phyloP scores from a whole-genome alignment of 2,113 vertebrate genomes.

The Syngnathoides biaculeatus region DNA sequence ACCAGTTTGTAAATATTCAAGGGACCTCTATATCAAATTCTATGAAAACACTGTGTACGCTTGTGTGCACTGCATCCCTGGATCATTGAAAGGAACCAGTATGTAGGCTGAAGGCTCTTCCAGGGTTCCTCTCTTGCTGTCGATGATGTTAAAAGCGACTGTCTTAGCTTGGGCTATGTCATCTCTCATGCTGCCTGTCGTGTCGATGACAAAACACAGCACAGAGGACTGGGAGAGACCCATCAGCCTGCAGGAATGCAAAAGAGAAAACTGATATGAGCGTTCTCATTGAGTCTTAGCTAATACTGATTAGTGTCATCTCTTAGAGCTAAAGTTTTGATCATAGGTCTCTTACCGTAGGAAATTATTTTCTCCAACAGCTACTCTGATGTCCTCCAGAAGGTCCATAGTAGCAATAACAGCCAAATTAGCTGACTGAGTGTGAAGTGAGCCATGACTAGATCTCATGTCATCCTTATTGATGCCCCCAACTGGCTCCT shows the following conservation, averaged over 20 bases:
- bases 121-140: slow-evolving; percentile 45
- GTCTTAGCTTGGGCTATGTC: slow-evolving; percentile 53
- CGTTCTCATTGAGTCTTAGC: background rate
- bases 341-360: slow-evolving; percentile 34
- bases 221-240: slow-evolving; percentile 51
- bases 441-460: slow-evolving; percentile 53
- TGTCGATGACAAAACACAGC: slow-evolving; percentile 70
- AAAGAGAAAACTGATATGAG: background rate
- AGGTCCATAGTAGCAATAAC: slow-evolving; percentile 57
- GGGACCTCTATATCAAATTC: too few species aligned
- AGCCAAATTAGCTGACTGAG: slow-evolving; percentile 49
- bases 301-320: background rate
- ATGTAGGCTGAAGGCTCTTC: slow-evolving; percentile 64
- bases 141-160: slow-evolving; percentile 55
- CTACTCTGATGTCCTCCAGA: slow-evolving; percentile 59
- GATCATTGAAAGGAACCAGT: slow-evolving; percentile 69
- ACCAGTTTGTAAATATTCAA: too few species aligned
- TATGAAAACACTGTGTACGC: background rate
- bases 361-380: slow-evolving; percentile 53
- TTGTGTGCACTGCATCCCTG: slow-evolving; percentile 29
- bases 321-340: background rate
- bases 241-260: slow-evolving; percentile 48
- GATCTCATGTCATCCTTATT: slow-evolving; percentile 47
- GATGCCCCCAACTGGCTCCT: slow-evolving; percentile 56
- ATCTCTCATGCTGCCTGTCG: slow-evolving; percentile 61